These are phyloP conservation scores for Parochlus steinenii DNA, from an alignment of 2,888 invertebrate genomes.

Conservation along the genomic window DNA sequence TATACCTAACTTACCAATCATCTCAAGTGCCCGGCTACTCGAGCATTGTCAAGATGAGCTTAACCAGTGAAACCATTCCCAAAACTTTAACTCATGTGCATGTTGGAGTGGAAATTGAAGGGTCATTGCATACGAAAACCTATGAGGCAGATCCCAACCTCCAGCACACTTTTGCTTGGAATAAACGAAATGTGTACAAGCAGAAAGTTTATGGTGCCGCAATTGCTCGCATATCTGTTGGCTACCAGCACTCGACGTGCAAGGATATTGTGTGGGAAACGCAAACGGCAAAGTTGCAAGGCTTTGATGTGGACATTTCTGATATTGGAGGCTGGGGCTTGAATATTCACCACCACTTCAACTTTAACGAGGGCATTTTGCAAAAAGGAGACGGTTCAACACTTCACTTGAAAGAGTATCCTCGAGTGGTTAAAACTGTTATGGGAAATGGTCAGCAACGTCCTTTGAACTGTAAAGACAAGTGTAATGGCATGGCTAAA, in stretches of 20 bases:
- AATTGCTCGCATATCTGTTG: conserved; percentile 75
- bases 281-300: conserved; percentile 82
- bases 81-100: conserved; percentile 73
- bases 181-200: conserved; percentile 91
- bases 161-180: conserved; percentile 95
- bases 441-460: conserved; percentile 87
- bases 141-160: conserved; percentile 94
- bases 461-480: conserved; percentile 68
- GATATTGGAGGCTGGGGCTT: conserved; percentile 97
- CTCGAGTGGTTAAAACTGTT: conserved; percentile 74
- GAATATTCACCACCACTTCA: conserved; percentile 96
- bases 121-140: conserved; percentile 75
- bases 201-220: conserved; percentile 88
- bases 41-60: conserved; percentile 79
- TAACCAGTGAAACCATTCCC: conserved; percentile 68
- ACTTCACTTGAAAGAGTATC: conserved; percentile 83
- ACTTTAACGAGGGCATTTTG: conserved; percentile 93
- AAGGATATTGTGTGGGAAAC: conserved; percentile 84
- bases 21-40: conserved; percentile 88
- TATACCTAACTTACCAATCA: conserved; percentile 89
- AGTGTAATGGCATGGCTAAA: conserved; percentile 71
- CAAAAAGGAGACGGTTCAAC: conserved; percentile 96
- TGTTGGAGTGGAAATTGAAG: conserved; percentile 84
- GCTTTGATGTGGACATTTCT: conserved; percentile 91
- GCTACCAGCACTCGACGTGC: conserved; percentile 87